Conservation (phyloP, 2,797 vertebrate genomes). For the Lepidocolaptes lacrymiger region DNA sequence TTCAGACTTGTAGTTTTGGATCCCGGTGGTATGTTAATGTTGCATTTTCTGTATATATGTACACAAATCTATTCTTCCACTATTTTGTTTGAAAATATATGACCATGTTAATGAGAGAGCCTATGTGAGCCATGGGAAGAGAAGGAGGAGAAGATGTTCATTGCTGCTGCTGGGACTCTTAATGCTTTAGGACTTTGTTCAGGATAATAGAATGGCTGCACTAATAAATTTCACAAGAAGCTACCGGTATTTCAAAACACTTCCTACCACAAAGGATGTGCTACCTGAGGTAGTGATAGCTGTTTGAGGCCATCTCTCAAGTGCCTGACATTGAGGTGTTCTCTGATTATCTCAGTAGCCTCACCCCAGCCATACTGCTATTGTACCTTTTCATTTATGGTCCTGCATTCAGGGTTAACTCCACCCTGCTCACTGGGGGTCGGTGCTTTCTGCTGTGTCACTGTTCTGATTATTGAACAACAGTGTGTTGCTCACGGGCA, state of each 20-base stretch:
- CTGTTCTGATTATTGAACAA: too few species aligned
- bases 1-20: background rate
- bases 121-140: background rate
- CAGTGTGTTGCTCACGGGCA: background rate
- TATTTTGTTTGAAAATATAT: background rate
- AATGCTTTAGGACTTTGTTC: background rate
- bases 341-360: background rate
- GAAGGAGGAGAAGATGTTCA: background rate
- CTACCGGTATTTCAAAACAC: background rate
- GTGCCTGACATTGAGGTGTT: background rate
- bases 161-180: background rate
- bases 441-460: accelerated
- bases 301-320: background rate
- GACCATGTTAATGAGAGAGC: background rate
- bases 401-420: background rate
- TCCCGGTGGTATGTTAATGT: background rate
- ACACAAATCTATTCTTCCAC: background rate
- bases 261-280: background rate
- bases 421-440: accelerated
- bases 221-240: background rate
- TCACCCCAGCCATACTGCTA: accelerated
- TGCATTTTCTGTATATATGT: background rate
- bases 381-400: accelerated
- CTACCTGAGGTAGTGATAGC: too few species aligned
- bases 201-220: background rate